A percentile compares a stretch with the other conserved stretches of the same genome.
Conservation (phyloP, 2,888 invertebrate genomes). For the Cheilosia scutellata region DNA sequence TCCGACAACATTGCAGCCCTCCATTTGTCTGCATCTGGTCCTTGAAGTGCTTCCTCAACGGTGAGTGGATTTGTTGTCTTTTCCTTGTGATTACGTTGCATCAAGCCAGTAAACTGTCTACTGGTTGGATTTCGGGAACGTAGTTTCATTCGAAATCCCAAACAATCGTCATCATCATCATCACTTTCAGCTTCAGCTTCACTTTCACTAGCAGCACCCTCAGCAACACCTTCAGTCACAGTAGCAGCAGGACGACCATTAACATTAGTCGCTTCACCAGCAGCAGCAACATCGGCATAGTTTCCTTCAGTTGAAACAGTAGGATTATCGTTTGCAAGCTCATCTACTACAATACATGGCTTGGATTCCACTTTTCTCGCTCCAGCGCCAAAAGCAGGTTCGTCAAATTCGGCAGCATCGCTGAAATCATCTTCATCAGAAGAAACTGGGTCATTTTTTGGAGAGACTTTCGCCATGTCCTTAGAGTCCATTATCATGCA, state of each 20-base stretch:
- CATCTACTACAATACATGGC: too few relatives aligned
- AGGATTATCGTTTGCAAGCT: too few relatives aligned
- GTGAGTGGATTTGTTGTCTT: background rate
- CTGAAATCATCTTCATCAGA: background rate
- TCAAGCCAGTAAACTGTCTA: background rate
- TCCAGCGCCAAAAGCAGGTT: background rate
- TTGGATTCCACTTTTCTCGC: too few relatives aligned
- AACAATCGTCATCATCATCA: background rate
- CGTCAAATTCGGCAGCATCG: too few relatives aligned
- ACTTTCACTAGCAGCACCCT: background rate
- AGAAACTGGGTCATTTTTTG: background rate
- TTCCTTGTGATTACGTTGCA: background rate
- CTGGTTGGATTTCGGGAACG: background rate
- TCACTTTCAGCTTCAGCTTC: slow-evolving; percentile 4
- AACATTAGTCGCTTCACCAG: background rate
- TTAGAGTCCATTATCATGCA: background rate
- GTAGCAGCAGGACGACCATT: background rate
- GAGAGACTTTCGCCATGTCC: background rate
- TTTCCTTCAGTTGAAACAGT: background rate
- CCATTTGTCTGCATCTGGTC: slow-evolving; percentile 38
- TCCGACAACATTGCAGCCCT: slow-evolving; percentile 75
- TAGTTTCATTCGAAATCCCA: background rate
- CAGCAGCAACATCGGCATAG: background rate
- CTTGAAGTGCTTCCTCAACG: background rate
- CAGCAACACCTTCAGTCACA: background rate